Evolutionary conservation across 2,797 vertebrate genomes (phyloP).

Genomic region (Halcyon chelicuti): DNA sequence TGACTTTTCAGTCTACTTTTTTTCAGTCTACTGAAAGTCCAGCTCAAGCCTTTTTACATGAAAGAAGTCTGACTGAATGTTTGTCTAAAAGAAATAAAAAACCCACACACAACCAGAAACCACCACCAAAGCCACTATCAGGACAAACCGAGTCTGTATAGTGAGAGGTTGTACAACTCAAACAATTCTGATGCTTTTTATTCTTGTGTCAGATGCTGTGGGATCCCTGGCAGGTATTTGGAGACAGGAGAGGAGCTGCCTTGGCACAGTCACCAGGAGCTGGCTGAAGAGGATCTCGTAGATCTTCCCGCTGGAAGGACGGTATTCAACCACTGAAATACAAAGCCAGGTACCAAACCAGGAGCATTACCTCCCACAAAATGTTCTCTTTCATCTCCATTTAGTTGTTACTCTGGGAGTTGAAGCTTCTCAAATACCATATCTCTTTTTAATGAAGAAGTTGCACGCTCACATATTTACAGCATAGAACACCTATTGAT

Average conservation of each 20-base stretch:
- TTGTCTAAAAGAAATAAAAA: background rate
- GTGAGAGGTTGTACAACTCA: background rate
- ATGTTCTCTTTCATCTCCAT: background rate
- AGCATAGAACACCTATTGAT: slow-evolving; percentile 23
- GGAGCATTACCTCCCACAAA: background rate
- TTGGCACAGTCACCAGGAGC: background rate
- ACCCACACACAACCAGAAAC: background rate
- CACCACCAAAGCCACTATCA: background rate
- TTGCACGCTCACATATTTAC: background rate
- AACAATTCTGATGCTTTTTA: background rate
- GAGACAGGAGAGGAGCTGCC: background rate
- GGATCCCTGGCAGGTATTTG: background rate
- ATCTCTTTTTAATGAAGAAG: slow-evolving; percentile 54
- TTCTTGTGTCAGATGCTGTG: background rate
- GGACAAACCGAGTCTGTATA: background rate
- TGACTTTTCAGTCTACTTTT: background rate
- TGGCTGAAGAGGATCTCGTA: background rate
- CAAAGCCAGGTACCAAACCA: slow-evolving; percentile 24
- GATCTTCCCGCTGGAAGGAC: slow-evolving; percentile 43
- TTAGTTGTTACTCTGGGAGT: background rate
- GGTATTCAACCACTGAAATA: slow-evolving; percentile 16
- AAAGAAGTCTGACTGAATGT: background rate
- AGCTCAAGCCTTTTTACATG: background rate
- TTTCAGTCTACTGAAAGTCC: background rate
- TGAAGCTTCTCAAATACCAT: slow-evolving; percentile 20